Evolutionary conservation across 2,113 vertebrate genomes (phyloP).

Genomic region (Mus spicilegus): DNA sequence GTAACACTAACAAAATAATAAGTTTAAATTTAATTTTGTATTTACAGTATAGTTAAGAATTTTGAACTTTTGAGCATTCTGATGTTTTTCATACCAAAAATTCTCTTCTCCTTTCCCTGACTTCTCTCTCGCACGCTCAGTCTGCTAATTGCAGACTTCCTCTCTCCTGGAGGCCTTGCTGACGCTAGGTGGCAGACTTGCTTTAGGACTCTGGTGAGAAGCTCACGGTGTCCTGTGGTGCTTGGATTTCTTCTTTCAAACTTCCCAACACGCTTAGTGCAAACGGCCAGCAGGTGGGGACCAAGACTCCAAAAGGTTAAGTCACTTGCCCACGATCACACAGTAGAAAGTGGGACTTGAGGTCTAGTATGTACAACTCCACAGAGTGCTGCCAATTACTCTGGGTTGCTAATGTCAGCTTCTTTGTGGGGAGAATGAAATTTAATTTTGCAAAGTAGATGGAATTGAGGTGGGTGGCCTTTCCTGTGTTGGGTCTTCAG

Average conservation of each 20-base stretch:
- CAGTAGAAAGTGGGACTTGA: background rate
- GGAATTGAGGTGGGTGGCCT: background rate
- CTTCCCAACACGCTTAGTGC: background rate
- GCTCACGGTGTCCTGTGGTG: background rate
- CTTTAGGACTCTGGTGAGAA: background rate
- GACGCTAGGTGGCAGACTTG: background rate
- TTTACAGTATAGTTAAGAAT: conserved; percentile 11
- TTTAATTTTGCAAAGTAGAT: background rate
- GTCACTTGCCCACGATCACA: background rate
- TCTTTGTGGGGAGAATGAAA: background rate
- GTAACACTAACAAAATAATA: background rate
- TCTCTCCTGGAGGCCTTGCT: background rate
- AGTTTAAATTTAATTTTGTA: background rate
- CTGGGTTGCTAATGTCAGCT: background rate
- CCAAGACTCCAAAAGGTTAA: background rate
- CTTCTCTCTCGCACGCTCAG: background rate
- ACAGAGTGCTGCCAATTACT: background rate
- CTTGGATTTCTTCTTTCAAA: background rate
- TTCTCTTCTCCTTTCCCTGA: background rate
- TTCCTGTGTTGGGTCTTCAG: background rate
- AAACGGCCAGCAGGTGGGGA: background rate
- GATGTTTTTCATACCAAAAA: background rate
- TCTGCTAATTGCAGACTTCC: background rate
- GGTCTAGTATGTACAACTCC: background rate
- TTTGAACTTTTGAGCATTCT: background rate